Conservation (phyloP, 2,888 invertebrate species). For the Platypus cylindrus region DNA sequence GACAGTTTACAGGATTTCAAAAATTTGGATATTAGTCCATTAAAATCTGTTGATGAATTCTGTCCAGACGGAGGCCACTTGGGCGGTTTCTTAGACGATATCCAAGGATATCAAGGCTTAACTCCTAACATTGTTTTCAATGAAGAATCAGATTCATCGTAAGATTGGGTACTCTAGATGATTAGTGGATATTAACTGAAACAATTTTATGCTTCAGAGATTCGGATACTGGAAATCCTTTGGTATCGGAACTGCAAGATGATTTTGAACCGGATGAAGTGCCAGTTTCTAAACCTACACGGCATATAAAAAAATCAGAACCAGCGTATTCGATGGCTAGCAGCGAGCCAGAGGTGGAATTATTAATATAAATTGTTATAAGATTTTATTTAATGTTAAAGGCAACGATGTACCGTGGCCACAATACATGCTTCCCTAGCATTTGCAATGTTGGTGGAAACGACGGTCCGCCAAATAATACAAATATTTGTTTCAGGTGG, state of each 20-base stretch:
- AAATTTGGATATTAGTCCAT: constrained; percentile 29
- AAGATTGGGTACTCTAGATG: constrained; percentile 1
- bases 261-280: constrained; percentile 60
- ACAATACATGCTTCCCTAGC: no score
- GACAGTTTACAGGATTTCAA: constrained; percentile 28
- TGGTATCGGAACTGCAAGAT: constrained; percentile 74
- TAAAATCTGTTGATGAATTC: constrained; percentile 54
- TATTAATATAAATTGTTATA: constrained; percentile 1
- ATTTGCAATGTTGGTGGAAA: no score
- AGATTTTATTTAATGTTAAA: no score
- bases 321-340: constrained; percentile 14
- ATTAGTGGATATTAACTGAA: not conserved
- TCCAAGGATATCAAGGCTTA: constrained; percentile 30
- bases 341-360: constrained; percentile 12
- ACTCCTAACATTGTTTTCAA: constrained; percentile 30
- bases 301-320: constrained; percentile 28
- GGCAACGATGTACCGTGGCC: no score
- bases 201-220: constrained; percentile 39
- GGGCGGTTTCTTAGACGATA: constrained; percentile 62
- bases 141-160: constrained; percentile 41
- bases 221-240: constrained; percentile 59
- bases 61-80: constrained; percentile 61
- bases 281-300: constrained; percentile 25
- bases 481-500: constrained; percentile 9
- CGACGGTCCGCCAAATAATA: no score